These are phyloP conservation scores for Chanos chanos DNA, from an alignment of 2,797 vertebrate genomes.

Conservation along the genomic window DNA sequence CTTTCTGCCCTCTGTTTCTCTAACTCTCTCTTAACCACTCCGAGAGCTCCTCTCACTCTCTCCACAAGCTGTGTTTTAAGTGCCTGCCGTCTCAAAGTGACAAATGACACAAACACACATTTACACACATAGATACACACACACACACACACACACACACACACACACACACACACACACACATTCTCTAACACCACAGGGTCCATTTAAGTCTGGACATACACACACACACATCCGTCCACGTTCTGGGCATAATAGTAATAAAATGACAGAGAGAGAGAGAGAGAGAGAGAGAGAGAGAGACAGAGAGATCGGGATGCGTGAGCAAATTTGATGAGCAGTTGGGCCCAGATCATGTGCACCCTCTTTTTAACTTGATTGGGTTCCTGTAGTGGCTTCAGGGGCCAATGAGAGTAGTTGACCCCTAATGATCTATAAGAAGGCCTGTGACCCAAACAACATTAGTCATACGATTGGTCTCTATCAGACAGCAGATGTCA, in stretches of 20 bases:
- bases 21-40: no score
- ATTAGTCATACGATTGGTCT: conserved; percentile 70
- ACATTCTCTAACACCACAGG: no score
- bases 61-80: no score
- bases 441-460: conserved; percentile 57
- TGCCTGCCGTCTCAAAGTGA: no score
- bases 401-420: conserved; percentile 48
- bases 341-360: conserved; percentile 51
- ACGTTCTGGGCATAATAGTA: no score
- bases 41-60: no score
- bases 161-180: no score
- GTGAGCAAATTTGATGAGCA: conserved; percentile 54
- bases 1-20: background rate
- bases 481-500: conserved; percentile 69
- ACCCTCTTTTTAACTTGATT: conserved; percentile 55
- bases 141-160: no score
- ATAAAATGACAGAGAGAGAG: conserved; percentile 16
- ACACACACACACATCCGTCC: no score
- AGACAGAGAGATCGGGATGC: conserved; percentile 17
- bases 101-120: no score
- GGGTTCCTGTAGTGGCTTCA: conserved; percentile 58
- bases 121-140: no score
- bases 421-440: conserved; percentile 51
- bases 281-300: background rate
- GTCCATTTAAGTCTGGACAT: no score